phyloP scores from a whole-genome alignment of 2,113 vertebrate species.

The Martes martes region DNA sequence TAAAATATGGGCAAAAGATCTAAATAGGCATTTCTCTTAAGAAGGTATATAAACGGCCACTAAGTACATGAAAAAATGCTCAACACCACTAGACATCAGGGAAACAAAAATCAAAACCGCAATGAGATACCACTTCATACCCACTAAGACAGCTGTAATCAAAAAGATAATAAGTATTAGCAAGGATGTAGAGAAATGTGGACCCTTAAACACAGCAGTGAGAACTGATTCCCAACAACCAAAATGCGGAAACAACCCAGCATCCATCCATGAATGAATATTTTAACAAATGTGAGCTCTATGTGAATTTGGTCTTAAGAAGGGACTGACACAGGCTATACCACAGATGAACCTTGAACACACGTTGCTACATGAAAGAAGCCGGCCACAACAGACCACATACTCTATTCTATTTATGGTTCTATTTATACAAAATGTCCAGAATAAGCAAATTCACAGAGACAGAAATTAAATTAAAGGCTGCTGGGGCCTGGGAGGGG shows the following conservation, averaged over 20 bases:
- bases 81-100: fast-evolving
- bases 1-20: neutral
- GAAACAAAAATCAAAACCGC: neutral
- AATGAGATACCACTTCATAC: neutral
- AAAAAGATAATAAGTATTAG: fast-evolving
- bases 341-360: fast-evolving
- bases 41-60: neutral
- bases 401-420: too few species aligned
- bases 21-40: neutral
- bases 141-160: fast-evolving
- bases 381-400: neutral
- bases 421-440: neutral
- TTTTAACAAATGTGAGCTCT: neutral
- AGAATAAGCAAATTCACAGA: neutral
- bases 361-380: fast-evolving
- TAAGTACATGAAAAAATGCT: fast-evolving
- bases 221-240: neutral
- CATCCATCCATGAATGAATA: fast-evolving
- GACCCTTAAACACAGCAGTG: fast-evolving
- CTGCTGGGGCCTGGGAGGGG: neutral
- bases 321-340: fast-evolving
- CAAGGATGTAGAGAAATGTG: neutral
- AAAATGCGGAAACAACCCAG: neutral
- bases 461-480: neutral
- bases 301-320: neutral